Conservation (phyloP, 1,140 invertebrate species). For the Ceratosolen fusciceps region DNA sequence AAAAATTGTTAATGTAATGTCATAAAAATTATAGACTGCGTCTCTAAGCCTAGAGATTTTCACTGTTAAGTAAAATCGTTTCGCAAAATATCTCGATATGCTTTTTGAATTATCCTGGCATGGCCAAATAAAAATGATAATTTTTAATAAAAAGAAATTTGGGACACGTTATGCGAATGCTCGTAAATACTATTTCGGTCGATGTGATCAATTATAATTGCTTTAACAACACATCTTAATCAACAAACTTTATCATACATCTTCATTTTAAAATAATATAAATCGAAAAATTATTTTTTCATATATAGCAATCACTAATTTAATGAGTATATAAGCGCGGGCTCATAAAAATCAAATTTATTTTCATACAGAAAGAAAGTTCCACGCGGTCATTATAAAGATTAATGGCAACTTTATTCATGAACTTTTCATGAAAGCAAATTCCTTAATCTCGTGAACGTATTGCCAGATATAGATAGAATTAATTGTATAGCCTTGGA, state of each 20-base stretch:
- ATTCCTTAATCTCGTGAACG: background rate
- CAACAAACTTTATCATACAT: background rate
- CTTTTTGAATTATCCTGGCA: too few relatives aligned
- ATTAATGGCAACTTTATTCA: slow-evolving; percentile 7
- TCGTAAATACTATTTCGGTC: background rate
- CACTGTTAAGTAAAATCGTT: too few relatives aligned
- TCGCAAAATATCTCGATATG: too few relatives aligned
- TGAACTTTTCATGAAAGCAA: background rate
- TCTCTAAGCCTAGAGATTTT: too few relatives aligned
- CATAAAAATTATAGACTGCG: too few relatives aligned
- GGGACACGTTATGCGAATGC: too few relatives aligned
- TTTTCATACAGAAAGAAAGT: background rate
- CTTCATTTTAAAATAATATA: background rate
- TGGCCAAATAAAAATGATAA: too few relatives aligned
- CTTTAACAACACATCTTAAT: background rate
- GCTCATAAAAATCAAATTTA: background rate
- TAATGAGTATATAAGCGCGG: background rate
- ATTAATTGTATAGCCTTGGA: background rate
- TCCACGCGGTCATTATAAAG: background rate
- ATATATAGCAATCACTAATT: background rate
- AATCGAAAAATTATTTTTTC: background rate
- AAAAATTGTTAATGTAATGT: too few relatives aligned
- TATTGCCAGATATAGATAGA: background rate
- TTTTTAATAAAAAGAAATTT: too few relatives aligned
- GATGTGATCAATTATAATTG: background rate